Conservation (phyloP, 2,797 vertebrate species). For the Carcharodon carcharias region DNA sequence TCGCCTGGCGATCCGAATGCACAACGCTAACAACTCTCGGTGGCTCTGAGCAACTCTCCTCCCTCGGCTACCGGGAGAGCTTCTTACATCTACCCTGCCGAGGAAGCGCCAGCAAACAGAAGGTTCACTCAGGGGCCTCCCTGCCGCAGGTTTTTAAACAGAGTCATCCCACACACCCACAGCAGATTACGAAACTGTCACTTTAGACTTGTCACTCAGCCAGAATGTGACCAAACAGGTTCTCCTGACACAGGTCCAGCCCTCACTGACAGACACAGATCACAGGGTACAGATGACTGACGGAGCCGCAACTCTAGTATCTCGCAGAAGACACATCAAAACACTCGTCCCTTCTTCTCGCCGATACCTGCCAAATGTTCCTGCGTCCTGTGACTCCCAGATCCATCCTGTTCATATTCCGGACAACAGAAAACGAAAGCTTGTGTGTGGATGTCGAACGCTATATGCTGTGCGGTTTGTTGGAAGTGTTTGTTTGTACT, state of each 20-base stretch:
- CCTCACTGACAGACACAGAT: not conserved
- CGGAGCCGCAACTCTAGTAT: not conserved
- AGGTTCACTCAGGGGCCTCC: not conserved
- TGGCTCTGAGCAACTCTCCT: not conserved
- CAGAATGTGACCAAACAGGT: conserved; percentile 6
- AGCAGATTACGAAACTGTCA: not conserved
- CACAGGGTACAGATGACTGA: not conserved
- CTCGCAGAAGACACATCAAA: not conserved
- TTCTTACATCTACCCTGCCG: not conserved
- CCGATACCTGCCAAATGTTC: not conserved
- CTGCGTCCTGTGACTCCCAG: not conserved
- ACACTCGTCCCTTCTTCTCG: not conserved
- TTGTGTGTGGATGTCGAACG: not conserved
- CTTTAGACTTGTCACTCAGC: not conserved
- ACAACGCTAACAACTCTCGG: not conserved
- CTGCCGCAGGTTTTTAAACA: not conserved
- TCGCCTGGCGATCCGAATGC: no score
- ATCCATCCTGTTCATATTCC: not conserved
- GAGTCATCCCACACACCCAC: not conserved
- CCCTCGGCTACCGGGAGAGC: not conserved
- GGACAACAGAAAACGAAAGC: no score
- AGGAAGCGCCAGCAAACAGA: not conserved
- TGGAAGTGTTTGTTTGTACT: not conserved
- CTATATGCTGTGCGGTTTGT: not conserved
- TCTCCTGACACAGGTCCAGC: not conserved